A percentile compares a stretch with the other conserved stretches of the same genome.
phyloP scores from a whole-genome alignment of 2,888 invertebrate genomes.

The Synergus umbraculus region DNA sequence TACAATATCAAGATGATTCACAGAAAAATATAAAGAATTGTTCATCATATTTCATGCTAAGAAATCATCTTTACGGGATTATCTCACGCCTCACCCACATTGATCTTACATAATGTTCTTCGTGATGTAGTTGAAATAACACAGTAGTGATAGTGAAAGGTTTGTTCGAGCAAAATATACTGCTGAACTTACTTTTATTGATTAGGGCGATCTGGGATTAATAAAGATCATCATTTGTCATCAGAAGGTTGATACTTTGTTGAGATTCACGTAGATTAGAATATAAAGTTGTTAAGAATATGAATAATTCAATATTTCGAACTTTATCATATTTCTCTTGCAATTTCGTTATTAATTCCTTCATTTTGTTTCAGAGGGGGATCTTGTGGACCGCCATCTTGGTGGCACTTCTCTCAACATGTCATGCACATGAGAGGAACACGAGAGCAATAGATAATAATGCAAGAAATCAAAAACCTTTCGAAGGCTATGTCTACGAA shows the following conservation, averaged over 20 bases:
- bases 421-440: conserved; percentile 67
- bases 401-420: conserved; percentile 70
- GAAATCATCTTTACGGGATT: conserved; percentile 64
- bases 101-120: conserved; percentile 61
- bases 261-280: neutral
- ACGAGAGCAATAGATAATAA: conserved; percentile 70
- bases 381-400: conserved; percentile 71
- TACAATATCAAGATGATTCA: neutral
- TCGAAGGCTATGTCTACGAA: conserved; percentile 70
- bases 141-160: conserved; percentile 69
- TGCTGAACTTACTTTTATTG: conserved; percentile 56
- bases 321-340: neutral
- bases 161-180: conserved; percentile 57
- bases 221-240: conserved; percentile 51
- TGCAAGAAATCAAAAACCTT: conserved; percentile 61
- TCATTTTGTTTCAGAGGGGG: conserved; percentile 66
- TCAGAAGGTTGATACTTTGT: conserved; percentile 12
- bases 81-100: conserved; percentile 70
- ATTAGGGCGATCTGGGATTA: conserved; percentile 52
- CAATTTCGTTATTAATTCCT: neutral
- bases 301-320: neutral
- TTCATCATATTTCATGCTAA: neutral
- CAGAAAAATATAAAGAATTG: neutral
- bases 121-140: conserved; percentile 51
- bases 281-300: neutral